These are phyloP conservation scores for Leuctra nigra DNA, from an alignment of 2,888 invertebrate species.

Conservation along the genomic window DNA sequence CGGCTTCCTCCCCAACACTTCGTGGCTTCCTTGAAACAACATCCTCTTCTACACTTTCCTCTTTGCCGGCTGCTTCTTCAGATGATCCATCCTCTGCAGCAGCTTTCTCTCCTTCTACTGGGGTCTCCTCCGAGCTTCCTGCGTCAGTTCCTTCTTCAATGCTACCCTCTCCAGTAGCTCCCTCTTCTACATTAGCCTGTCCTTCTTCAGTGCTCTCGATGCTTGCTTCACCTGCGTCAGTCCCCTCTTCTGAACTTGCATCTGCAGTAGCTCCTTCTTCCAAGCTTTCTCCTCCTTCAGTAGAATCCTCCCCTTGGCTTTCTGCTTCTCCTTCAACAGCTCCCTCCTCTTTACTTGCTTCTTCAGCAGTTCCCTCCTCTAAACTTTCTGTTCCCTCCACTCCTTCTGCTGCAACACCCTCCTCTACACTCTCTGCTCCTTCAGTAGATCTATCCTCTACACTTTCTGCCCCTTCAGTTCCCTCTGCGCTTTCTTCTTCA, in stretches of 20 bases:
- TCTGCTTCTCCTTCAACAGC: slow-evolving; percentile 19
- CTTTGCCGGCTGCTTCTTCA: slow-evolving; percentile 19
- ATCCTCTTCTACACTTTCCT: slow-evolving; percentile 26
- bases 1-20: background rate
- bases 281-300: slow-evolving; percentile 13
- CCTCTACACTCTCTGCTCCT: slow-evolving; percentile 26
- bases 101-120: background rate
- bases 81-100: background rate
- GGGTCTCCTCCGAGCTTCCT: background rate
- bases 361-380: slow-evolving; percentile 30
- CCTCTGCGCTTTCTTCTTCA: slow-evolving; percentile 26
- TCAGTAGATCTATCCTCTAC: slow-evolving; percentile 25
- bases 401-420: slow-evolving; percentile 23
- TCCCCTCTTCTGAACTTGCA: slow-evolving; percentile 20
- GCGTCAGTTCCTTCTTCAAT: slow-evolving; percentile 28
- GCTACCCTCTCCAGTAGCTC: background rate
- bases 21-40: background rate
- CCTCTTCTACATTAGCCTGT: slow-evolving; percentile 28
- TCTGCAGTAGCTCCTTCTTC: too few relatives aligned
- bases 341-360: slow-evolving; percentile 13
- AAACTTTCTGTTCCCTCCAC: slow-evolving; percentile 29
- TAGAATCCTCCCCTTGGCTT: slow-evolving; percentile 25
- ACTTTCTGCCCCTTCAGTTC: slow-evolving; percentile 29
- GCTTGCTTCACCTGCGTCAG: slow-evolving; percentile 24
- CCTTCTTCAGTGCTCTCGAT: slow-evolving; percentile 31